Evolutionary conservation across 2,113 vertebrate species (phyloP).

Genomic region (Halichoeres trimaculatus): DNA sequence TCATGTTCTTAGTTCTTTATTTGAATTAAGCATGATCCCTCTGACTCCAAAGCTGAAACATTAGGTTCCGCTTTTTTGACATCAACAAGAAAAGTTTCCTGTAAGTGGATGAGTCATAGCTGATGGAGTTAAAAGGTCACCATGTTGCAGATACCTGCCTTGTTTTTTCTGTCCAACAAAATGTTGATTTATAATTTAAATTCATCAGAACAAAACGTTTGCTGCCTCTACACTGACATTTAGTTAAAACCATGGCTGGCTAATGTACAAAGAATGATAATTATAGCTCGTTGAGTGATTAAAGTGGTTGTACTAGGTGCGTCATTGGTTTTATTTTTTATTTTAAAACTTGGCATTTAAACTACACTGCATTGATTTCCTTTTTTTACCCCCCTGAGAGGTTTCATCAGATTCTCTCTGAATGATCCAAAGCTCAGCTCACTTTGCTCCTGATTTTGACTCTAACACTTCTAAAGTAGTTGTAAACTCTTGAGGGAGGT

Average conservation of each 20-base stretch:
- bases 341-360: background rate
- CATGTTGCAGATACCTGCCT: no score
- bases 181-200: background rate
- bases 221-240: background rate
- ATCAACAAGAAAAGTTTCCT: no score
- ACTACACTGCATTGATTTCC: background rate
- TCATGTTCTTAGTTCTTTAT: no score
- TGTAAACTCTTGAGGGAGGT: constrained; percentile 22
- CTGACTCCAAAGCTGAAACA: no score
- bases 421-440: background rate
- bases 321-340: constrained; percentile 2
- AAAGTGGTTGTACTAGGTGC: background rate
- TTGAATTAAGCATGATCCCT: no score
- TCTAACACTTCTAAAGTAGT: background rate
- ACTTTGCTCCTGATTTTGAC: constrained; percentile 19
- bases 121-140: no score
- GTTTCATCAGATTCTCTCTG: background rate
- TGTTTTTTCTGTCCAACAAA: no score
- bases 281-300: background rate
- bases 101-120: no score
- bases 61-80: no score
- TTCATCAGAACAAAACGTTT: background rate
- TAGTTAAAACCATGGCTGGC: background rate
- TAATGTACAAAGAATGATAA: background rate
- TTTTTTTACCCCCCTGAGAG: background rate